These are phyloP conservation scores for Phainopepla nitens DNA, from an alignment of 2,113 vertebrate species.

Conservation along the genomic window DNA sequence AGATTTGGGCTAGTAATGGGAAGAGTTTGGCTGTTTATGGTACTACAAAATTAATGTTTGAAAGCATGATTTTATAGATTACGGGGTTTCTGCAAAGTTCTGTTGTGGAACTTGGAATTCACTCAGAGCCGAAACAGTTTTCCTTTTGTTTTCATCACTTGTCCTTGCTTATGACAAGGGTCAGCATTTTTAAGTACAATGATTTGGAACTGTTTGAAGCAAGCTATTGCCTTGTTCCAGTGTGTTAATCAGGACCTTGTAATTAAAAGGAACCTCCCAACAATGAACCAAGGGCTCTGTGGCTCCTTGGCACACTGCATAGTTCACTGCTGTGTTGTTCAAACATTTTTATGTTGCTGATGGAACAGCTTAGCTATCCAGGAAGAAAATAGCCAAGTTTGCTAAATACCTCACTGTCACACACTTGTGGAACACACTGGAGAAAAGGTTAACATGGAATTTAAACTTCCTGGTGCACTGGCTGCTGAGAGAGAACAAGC, in stretches of 20 bases:
- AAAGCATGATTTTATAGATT: not conserved
- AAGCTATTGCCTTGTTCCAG: conserved; percentile 6
- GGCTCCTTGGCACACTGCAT: not conserved
- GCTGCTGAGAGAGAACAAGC: not conserved
- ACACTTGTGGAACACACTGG: not conserved
- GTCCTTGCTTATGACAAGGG: not conserved
- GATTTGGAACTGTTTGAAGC: conserved; percentile 11
- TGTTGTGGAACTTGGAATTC: not conserved
- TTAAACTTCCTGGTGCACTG: not conserved
- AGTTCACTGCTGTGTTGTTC: not conserved
- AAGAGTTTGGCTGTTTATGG: not conserved
- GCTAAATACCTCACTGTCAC: not conserved
- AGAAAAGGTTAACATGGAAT: not conserved
- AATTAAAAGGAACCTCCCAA: conserved; percentile 23
- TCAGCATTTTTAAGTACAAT: not conserved
- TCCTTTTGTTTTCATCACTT: not conserved
- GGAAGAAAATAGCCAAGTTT: not conserved
- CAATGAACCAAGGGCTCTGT: not conserved
- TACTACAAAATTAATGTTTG: not conserved
- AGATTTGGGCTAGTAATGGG: not conserved
- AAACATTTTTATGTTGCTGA: not conserved
- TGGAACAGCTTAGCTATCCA: not conserved
- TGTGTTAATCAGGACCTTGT: conserved; percentile 30
- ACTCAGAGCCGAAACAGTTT: not conserved
- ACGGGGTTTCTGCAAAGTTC: not conserved